Conservation (phyloP, 1,140 invertebrate genomes). For the Drosophila yakuba region DNA sequence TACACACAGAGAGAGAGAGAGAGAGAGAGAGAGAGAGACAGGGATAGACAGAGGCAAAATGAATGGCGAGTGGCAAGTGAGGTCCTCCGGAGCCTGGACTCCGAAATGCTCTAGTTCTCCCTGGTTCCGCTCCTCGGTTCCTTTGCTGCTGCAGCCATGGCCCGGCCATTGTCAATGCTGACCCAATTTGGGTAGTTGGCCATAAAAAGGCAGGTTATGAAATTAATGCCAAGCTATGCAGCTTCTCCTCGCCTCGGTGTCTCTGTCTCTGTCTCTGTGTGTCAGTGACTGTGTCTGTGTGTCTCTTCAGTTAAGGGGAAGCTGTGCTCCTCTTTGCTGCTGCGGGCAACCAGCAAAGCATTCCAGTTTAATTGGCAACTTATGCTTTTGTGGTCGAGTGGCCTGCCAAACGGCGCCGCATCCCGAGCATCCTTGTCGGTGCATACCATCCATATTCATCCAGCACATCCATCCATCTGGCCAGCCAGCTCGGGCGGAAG, state of each 20-base stretch:
- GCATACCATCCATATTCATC: constrained; percentile 30
- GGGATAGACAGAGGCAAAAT: constrained; percentile 14
- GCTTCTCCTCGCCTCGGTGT: constrained; percentile 2
- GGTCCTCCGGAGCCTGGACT: constrained; percentile 47
- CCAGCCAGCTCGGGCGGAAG: constrained; percentile 43
- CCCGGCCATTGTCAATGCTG: constrained; percentile 79
- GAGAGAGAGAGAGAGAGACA: too few species aligned
- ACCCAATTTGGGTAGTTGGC: constrained; percentile 78
- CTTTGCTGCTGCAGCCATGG: neutral
- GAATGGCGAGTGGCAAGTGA: constrained; percentile 57
- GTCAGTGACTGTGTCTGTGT: neutral
- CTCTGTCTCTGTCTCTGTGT: neutral
- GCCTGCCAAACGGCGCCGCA: constrained; percentile 22
- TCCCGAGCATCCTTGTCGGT: constrained; percentile 14
- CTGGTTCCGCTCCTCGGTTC: neutral
- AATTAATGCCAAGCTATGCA: constrained; percentile 68
- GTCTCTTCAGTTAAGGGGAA: constrained; percentile 5
- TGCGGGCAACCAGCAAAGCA: constrained; percentile 64
- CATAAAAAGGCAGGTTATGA: constrained; percentile 81
- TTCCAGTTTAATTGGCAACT: constrained; percentile 83
- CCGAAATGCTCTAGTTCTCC: constrained; percentile 22
- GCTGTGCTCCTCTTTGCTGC: constrained; percentile 9
- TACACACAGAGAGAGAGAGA: too few species aligned
- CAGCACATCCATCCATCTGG: constrained; percentile 45
- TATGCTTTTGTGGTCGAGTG: constrained; percentile 81